Percentiles rank a stretch among this genome's conserved stretches.
phyloP scores from a whole-genome alignment of 2,797 vertebrate species.

The Acipenser ruthenus region DNA sequence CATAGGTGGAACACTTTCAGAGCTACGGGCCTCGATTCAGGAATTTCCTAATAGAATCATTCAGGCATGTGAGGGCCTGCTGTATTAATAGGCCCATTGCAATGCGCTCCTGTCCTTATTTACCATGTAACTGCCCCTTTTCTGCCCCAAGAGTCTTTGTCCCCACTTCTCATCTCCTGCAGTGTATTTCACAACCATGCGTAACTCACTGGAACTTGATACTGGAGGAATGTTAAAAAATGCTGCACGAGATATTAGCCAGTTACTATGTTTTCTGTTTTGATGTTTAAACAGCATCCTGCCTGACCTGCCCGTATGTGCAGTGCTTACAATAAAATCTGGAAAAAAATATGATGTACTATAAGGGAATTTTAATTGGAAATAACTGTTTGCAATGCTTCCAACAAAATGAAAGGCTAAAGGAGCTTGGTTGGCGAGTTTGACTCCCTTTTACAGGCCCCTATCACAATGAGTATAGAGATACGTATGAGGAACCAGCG shows the following conservation, averaged over 20 bases:
- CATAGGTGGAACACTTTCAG: background rate
- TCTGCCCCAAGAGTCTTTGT: background rate
- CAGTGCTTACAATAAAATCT: background rate
- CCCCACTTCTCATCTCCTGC: background rate
- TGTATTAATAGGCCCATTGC: slow-evolving; percentile 11
- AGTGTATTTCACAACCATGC: no score
- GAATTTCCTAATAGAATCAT: slow-evolving; percentile 15
- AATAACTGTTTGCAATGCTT: background rate
- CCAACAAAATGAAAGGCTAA: background rate
- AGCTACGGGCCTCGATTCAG: slow-evolving; percentile 3
- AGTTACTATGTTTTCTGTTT: background rate
- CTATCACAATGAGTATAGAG: background rate
- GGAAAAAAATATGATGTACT: background rate
- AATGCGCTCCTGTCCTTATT: background rate
- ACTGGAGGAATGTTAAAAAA: no score
- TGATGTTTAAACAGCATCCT: background rate
- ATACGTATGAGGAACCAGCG: background rate
- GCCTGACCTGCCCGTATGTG: background rate
- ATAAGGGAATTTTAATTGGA: background rate
- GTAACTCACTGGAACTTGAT: no score
- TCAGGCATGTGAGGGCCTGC: slow-evolving; percentile 6
- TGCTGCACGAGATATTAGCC: background rate
- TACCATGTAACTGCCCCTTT: background rate
- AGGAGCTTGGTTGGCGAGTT: background rate
- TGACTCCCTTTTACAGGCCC: background rate